phyloP scores from a whole-genome alignment of 2,797 vertebrate species.

The Neomorphus geoffroyi region DNA sequence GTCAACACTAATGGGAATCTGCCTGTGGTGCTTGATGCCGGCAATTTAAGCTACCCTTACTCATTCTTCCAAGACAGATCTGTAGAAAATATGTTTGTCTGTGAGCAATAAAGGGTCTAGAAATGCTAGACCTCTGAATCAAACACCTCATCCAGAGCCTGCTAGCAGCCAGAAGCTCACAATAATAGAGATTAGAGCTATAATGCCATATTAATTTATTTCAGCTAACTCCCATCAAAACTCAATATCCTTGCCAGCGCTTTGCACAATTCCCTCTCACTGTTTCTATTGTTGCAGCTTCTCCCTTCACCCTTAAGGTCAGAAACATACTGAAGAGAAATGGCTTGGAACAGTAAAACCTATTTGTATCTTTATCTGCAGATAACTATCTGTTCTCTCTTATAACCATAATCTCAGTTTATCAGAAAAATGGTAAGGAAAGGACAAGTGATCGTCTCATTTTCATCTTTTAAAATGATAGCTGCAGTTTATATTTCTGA shows the following conservation, averaged over 20 bases:
- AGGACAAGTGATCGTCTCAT: neutral
- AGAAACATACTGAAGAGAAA: neutral
- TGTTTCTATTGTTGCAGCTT: neutral
- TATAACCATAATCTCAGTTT: neutral
- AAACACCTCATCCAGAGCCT: neutral
- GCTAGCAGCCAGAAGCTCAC: neutral
- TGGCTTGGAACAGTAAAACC: neutral
- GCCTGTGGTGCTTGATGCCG: neutral
- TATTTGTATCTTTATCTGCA: neutral
- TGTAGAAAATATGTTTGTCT: neutral
- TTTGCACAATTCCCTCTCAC: neutral
- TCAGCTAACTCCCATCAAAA: neutral
- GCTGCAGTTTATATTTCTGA: neutral
- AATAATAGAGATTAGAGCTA: neutral
- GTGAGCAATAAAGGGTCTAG: neutral
- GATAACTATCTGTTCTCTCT: neutral
- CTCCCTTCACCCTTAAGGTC: neutral
- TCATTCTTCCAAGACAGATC: neutral
- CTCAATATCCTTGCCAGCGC: neutral
- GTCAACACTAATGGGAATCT: neutral
- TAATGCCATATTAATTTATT: neutral
- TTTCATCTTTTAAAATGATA: neutral
- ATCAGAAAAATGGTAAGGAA: neutral
- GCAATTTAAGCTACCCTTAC: neutral
- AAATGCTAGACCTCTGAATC: neutral